phyloP scores from a whole-genome alignment of 2,113 vertebrate species.

The Rafetus swinhoei region DNA sequence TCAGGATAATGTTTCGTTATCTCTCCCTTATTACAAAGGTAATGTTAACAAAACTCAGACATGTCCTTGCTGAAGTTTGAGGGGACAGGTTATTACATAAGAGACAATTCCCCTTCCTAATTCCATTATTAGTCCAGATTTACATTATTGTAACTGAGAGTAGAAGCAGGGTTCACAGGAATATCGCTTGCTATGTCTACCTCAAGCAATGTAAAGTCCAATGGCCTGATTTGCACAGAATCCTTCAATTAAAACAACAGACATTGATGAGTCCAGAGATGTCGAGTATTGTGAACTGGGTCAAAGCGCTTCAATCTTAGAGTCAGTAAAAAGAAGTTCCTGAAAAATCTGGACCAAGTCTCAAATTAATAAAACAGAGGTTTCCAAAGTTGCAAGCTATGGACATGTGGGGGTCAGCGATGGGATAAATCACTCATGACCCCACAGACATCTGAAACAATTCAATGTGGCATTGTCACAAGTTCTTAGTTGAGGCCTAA shows the following conservation, averaged over 20 bases:
- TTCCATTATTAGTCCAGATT: not conserved
- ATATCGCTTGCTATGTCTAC: not conserved
- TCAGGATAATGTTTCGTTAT: not conserved
- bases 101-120: not conserved
- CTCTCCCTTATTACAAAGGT: not conserved
- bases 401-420: slow-evolving; percentile 21
- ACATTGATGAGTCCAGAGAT: not conserved
- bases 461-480: not conserved
- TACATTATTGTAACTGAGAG: fast-evolving
- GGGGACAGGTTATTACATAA: not conserved
- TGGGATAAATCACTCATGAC: not conserved
- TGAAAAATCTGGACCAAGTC: not conserved
- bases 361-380: not conserved
- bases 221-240: not conserved
- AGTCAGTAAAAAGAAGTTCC: not conserved
- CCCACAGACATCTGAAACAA: not conserved
- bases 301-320: not conserved
- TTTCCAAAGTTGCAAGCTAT: not conserved
- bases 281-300: not conserved
- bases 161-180: fast-evolving
- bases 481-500: not conserved
- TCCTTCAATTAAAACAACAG: not conserved
- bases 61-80: not conserved
- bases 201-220: not conserved
- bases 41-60: not conserved